These are phyloP conservation scores for Paracentrotus lividus DNA, from an alignment of 53 echinoderm and acorn worm species.

Conservation along the genomic window DNA sequence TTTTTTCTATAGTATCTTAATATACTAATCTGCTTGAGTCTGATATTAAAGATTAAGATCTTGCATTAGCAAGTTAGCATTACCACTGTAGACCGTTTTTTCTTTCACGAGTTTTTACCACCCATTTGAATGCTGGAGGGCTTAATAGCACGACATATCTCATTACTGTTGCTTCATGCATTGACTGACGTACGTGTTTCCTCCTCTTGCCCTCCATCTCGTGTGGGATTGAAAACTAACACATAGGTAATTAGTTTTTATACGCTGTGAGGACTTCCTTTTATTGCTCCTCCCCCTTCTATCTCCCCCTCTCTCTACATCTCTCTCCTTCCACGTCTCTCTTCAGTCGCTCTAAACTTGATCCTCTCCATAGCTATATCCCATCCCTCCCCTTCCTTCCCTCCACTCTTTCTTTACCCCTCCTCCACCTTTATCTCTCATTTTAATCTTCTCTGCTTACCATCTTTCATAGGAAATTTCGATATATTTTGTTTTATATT, in stretches of 20 bases:
- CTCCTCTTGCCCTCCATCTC: background rate
- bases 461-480: too few species aligned
- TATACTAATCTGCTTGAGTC: background rate
- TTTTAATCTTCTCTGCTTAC: too few species aligned
- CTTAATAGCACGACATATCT: slow-evolving; percentile 53
- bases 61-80: background rate
- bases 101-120: slow-evolving; percentile 21
- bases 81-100: background rate
- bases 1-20: too few species aligned
- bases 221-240: slow-evolving; percentile 55
- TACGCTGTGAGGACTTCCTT: slow-evolving; percentile 17
- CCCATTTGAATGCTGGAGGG: slow-evolving; percentile 19
- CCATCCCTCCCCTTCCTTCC: background rate
- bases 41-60: background rate
- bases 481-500: too few species aligned
- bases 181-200: slow-evolving; percentile 10
- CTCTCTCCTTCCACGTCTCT: background rate
- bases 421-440: background rate
- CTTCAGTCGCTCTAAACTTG: background rate
- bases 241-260: slow-evolving; percentile 45
- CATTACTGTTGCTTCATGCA: slow-evolving; percentile 39
- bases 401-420: background rate
- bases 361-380: background rate
- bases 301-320: background rate
- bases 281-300: background rate